These are phyloP conservation scores for Trachelus stipa DNA, from an alignment of 2,888 invertebrate genomes.

Conservation along the genomic window DNA sequence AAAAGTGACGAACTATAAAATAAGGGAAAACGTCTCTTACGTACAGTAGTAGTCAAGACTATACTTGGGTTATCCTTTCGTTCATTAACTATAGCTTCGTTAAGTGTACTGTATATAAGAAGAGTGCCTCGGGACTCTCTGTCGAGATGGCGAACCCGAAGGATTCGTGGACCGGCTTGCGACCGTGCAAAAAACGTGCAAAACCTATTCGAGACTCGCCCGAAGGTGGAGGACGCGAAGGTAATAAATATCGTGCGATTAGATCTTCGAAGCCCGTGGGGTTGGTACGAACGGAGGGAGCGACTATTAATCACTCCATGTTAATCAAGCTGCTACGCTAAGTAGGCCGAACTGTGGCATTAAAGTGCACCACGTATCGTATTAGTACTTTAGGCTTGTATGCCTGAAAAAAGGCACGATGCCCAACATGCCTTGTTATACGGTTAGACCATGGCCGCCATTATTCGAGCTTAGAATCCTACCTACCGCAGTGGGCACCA, in stretches of 20 bases:
- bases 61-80: not conserved
- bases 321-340: conserved; percentile 61
- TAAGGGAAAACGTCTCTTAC: not conserved
- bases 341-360: conserved; percentile 59
- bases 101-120: conserved; percentile 7
- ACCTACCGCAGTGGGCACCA: conserved; percentile 57
- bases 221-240: conserved; percentile 48
- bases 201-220: conserved; percentile 41
- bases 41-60: not conserved
- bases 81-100: conserved; percentile 1
- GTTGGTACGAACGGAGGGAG: conserved; percentile 47
- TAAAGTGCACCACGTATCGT: conserved; percentile 49
- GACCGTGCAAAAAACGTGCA: conserved; percentile 28
- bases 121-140: conserved; percentile 8
- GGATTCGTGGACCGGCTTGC: conserved; percentile 23
- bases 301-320: conserved; percentile 62
- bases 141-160: conserved; percentile 9
- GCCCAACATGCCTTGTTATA: conserved; percentile 11
- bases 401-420: conserved; percentile 14
- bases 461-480: conserved; percentile 18
- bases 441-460: not conserved
- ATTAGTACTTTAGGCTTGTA: conserved; percentile 23
- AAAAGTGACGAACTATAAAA: not conserved
- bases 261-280: conserved; percentile 53
- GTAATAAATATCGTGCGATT: conserved; percentile 64